phyloP scores from a whole-genome alignment of 2,888 invertebrate species.

The Heteromyza rotundicornis region DNA sequence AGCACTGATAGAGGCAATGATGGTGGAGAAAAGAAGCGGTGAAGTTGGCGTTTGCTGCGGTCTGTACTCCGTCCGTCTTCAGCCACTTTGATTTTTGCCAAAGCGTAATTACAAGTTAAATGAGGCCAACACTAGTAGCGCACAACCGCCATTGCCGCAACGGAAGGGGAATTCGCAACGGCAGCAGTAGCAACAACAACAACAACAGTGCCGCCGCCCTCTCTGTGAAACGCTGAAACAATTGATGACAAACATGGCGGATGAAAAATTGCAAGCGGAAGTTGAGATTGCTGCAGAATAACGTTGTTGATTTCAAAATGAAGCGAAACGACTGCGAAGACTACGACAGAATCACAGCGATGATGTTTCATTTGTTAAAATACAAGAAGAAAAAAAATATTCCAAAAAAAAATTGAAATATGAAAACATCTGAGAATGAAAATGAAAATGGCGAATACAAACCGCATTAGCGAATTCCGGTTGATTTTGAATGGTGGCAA shows the following conservation, averaged over 20 bases:
- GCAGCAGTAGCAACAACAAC: not conserved
- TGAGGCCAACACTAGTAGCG: conserved; percentile 49
- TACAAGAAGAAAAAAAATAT: too few relatives aligned
- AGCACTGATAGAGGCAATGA: too few relatives aligned
- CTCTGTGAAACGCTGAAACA: not conserved
- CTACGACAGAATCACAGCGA: not conserved
- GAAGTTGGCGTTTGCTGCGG: not conserved
- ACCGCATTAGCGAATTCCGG: conserved; percentile 43
- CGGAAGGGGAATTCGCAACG: not conserved
- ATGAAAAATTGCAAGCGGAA: conserved; percentile 4
- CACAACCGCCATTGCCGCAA: not conserved
- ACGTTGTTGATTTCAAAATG: conserved; percentile 1
- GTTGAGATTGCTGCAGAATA: not conserved
- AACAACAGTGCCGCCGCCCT: conserved; percentile 8
- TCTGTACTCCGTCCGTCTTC: not conserved
- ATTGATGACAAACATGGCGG: conserved; percentile 6
- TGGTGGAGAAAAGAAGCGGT: too few relatives aligned
- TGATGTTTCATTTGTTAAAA: too few relatives aligned
- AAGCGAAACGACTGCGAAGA: conserved; percentile 9
- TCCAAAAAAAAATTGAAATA: too few relatives aligned
- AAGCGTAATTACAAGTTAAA: conserved; percentile 57
- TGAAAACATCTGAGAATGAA: not conserved
- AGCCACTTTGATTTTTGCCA: conserved; percentile 52
- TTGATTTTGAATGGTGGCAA: not conserved
- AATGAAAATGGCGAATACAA: conserved; percentile 34